Base-by-base conservation (phyloP, 2,113 vertebrate genomes). In the Otolemur garnettii region DNA sequence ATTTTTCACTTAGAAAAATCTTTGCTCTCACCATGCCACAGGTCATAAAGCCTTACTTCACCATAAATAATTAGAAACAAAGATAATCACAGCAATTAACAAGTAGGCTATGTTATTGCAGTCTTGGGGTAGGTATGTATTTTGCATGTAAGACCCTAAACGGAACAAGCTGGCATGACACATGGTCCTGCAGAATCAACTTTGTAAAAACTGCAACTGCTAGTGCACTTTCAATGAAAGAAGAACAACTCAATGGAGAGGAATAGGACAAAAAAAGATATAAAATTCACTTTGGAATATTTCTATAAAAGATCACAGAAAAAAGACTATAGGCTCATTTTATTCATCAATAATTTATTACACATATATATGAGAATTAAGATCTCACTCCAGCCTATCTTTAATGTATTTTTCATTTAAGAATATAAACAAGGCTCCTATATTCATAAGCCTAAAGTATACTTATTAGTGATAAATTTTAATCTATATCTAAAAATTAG, bases 1-100 rank as follows among this genome's bases (percentile, higher is more conserved):
- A 86, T 82, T 97, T 94, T 83, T 74, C 71, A 85, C 50, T 86
- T 88, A 94, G 85, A 71, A 84, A 85, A 80, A 64, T 66, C 59
- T 94, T 72, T 86, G 69, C n/a, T 60, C 68, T 82, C 21, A 59
- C 53, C 74, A 74, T 24, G 81, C 24, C 60, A 77, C 35, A 50
- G 4, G 59, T 53, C 64, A 81, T 50, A 30, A 92, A 75, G 35
- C 64, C 66, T 77, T 84, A 91, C 35, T 62, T 75, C 57, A 71
- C 50, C 30, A 50, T 14, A 78, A 60, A 85, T 57, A 80, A 15
- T 59, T 10, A 77, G 50, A 62, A 95, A 66, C 55, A 96, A 81
- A 64, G 38, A 55, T 33, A 74, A 66, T 38, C 57, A 62, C 86
- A 93, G 59, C 72, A 93, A 84, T 42, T 72, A 74, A 93, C 71